A percentile compares a stretch with the other conserved stretches of the same genome.
phyloP scores from a whole-genome alignment of 2,797 vertebrate species.

The Botia almorhae region DNA sequence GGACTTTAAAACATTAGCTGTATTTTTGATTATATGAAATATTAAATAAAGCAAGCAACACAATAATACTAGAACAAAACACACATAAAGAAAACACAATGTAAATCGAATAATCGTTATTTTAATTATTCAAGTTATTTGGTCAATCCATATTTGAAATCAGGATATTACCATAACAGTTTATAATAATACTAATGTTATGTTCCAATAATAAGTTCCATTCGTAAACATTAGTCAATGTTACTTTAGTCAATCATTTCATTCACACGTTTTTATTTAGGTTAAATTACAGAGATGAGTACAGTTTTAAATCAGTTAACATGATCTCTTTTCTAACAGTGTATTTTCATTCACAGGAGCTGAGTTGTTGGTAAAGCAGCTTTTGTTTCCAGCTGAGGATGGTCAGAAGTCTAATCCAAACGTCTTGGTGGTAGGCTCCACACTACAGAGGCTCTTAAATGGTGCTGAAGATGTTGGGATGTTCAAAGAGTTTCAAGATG shows the following conservation, averaged over 20 bases:
- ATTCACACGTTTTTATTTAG: background rate
- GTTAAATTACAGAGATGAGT: background rate
- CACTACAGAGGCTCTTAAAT: slow-evolving; percentile 81
- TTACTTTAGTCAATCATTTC: too few species aligned
- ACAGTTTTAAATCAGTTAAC: background rate
- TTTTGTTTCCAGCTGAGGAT: slow-evolving; percentile 70
- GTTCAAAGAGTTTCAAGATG: slow-evolving; percentile 90
- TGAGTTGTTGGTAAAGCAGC: slow-evolving; percentile 85
- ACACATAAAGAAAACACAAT: too few species aligned
- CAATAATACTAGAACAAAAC: too few species aligned
- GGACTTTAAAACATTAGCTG: background rate
- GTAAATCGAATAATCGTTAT: too few species aligned
- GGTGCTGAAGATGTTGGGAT: slow-evolving; percentile 90
- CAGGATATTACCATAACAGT: too few species aligned
- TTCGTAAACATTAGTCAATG: too few species aligned
- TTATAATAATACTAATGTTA: too few species aligned
- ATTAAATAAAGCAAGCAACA: too few species aligned
- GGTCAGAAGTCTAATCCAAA: slow-evolving; percentile 80
- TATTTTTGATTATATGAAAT: background rate
- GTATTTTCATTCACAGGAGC: slow-evolving; percentile 77
- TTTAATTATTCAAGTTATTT: too few species aligned
- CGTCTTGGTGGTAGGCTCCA: slow-evolving; percentile 88
- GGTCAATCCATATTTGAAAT: too few species aligned
- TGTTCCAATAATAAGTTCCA: too few species aligned
- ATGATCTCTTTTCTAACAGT: background rate